phyloP scores from a whole-genome alignment of 2,888 invertebrate genomes.

The Cosmia pyralina region DNA sequence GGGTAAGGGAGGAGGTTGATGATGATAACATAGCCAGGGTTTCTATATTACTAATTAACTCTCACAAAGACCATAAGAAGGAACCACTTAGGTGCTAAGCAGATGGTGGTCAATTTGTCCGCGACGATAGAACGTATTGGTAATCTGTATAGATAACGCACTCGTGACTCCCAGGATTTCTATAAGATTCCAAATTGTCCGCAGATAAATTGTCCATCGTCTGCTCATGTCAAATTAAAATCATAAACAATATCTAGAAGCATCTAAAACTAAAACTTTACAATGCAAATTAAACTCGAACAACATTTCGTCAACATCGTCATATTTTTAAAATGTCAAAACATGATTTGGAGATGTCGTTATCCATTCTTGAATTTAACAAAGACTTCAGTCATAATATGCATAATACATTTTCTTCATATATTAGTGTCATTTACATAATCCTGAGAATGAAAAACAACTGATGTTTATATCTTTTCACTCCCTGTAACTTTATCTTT shows the following conservation, averaged over 20 bases:
- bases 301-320: conserved; percentile 5
- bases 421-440: conserved; percentile 47
- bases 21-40: not conserved
- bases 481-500: conserved; percentile 1
- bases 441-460: conserved; percentile 31
- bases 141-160: no score
- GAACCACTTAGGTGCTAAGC: not conserved
- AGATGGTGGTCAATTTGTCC: no score
- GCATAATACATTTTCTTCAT: conserved; percentile 51
- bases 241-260: not conserved
- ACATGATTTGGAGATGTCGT: conserved; percentile 43
- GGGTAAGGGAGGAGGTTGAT: not conserved
- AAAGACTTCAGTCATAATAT: conserved; percentile 25
- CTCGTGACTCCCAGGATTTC: no score
- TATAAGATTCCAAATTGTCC: no score
- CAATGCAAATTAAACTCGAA: conserved; percentile 1
- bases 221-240: not conserved
- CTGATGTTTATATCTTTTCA: not conserved
- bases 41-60: not conserved
- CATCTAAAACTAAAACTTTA: not conserved
- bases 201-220: no score
- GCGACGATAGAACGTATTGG: no score
- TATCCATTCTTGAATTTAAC: conserved; percentile 32
- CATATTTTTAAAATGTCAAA: conserved; percentile 40
- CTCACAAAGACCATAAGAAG: no score